Percentiles rank a stretch among this genome's conserved stretches.
Conservation (phyloP, 2,888 invertebrate genomes). For the Drosophila testacea region DNA sequence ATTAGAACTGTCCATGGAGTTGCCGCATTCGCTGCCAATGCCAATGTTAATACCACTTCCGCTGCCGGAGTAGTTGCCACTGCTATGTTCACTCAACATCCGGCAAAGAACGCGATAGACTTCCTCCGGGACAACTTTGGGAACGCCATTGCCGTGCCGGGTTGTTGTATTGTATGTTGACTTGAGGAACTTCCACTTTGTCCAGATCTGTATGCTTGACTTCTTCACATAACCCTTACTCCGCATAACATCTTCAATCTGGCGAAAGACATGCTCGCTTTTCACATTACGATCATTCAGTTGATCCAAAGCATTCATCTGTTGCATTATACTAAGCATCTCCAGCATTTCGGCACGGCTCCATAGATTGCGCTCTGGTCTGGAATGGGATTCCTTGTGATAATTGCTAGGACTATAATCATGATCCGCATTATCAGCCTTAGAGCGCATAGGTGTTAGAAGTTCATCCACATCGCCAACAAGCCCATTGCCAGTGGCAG, state of each 20-base stretch:
- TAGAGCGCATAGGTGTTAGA: slow-evolving; percentile 72
- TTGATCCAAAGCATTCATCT: slow-evolving; percentile 79
- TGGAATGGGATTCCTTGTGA: slow-evolving; percentile 42
- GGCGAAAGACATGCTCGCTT: slow-evolving; percentile 83
- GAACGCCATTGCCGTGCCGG: slow-evolving; percentile 81
- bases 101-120: slow-evolving; percentile 79
- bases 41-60: slow-evolving; percentile 23
- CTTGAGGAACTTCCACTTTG: slow-evolving; percentile 85
- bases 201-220: slow-evolving; percentile 84
- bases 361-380: slow-evolving; percentile 84
- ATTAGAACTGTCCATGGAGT: slow-evolving; percentile 71
- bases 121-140: slow-evolving; percentile 82
- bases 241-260: slow-evolving; percentile 82
- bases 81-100: slow-evolving; percentile 65
- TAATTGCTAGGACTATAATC: neutral
- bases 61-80: slow-evolving; percentile 27
- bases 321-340: slow-evolving; percentile 82
- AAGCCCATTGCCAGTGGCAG: slow-evolving; percentile 68
- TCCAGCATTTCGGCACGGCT: slow-evolving; percentile 83
- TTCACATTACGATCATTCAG: slow-evolving; percentile 83
- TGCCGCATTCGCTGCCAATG: slow-evolving; percentile 66
- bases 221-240: slow-evolving; percentile 83
- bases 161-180: slow-evolving; percentile 84
- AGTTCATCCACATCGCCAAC: slow-evolving; percentile 79
- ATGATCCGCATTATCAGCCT: slow-evolving; percentile 9